These are phyloP conservation scores for Oncorhynchus keta DNA, from an alignment of 2,113 vertebrate genomes.

Conservation along the genomic window DNA sequence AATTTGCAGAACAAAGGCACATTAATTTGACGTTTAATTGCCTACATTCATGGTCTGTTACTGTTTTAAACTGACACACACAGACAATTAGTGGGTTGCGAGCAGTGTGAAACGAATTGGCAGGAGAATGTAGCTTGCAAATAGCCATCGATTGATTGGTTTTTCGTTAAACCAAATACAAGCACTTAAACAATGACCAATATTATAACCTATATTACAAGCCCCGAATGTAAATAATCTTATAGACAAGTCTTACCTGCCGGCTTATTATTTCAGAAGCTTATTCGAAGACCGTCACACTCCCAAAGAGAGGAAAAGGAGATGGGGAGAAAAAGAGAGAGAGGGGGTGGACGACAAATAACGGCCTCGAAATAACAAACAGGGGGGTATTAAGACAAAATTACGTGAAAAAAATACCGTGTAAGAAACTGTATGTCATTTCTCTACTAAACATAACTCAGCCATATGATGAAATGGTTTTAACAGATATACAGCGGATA, in stretches of 20 bases:
- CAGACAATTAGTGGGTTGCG: conserved; percentile 41
- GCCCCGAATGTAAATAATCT: conserved; percentile 15
- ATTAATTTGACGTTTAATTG: conserved; percentile 26
- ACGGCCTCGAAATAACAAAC: conserved; percentile 46
- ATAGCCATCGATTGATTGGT: conserved; percentile 30
- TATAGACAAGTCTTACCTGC: conserved; percentile 66
- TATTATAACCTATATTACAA: not conserved
- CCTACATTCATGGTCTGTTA: not conserved
- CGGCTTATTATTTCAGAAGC: conserved; percentile 33
- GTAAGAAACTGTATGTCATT: not conserved
- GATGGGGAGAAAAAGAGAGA: conserved; percentile 10
- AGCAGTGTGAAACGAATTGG: conserved; percentile 50
- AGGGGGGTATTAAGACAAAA: conserved; percentile 11
- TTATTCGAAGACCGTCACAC: conserved; percentile 57
- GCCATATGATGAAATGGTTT: conserved; percentile 40
- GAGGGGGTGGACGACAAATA: conserved; percentile 45
- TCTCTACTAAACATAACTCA: conserved; percentile 37
- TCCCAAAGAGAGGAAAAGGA: conserved; percentile 40
- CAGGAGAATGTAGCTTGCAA: conserved; percentile 29
- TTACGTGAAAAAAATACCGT: conserved; percentile 9
- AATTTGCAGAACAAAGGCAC: conserved; percentile 18
- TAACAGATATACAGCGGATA: conserved; percentile 49
- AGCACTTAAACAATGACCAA: not conserved
- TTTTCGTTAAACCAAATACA: conserved; percentile 34
- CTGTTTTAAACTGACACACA: conserved; percentile 20